Percentiles rank a stretch among this genome's conserved stretches.
Conservation (phyloP, 2,888 invertebrate species). For the Xylocampa areola region DNA sequence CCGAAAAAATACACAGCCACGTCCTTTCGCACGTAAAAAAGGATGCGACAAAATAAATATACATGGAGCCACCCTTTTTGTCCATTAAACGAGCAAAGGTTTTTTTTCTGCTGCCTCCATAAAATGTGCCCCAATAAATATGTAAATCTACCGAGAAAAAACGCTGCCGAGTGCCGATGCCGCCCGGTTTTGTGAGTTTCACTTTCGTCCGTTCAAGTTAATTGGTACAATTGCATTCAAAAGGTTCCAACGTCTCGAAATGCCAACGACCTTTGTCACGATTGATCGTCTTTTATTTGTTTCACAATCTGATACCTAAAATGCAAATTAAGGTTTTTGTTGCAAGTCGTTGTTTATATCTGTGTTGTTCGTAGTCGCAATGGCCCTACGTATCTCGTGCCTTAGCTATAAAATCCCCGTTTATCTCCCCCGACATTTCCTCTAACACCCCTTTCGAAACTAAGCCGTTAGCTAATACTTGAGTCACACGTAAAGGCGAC, state of each 20-base stretch:
- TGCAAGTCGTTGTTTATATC: conserved; percentile 42
- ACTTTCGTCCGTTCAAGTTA: conserved; percentile 84
- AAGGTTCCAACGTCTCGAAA: conserved; percentile 65
- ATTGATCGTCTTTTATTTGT: conserved; percentile 59
- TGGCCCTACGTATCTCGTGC: conserved; percentile 46
- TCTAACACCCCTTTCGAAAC: conserved; percentile 61
- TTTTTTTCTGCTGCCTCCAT: conserved; percentile 85
- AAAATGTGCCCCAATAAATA: conserved; percentile 90
- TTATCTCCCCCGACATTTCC: conserved; percentile 65
- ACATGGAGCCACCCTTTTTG: conserved; percentile 89
- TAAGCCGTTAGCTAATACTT: conserved; percentile 60
- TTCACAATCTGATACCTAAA: conserved; percentile 60
- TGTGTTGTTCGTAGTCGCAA: conserved; percentile 10
- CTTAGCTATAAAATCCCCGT: conserved; percentile 54
- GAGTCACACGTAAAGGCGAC: conserved; percentile 56
- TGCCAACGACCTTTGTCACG: conserved; percentile 78
- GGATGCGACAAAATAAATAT: conserved; percentile 90
- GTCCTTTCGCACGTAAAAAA: conserved; percentile 88
- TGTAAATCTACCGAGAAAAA: conserved; percentile 87
- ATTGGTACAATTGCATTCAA: conserved; percentile 84
- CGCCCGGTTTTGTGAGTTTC: conserved; percentile 82
- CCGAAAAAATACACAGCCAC: conserved; percentile 84
- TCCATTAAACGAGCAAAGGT: conserved; percentile 87
- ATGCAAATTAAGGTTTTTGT: conserved; percentile 64
- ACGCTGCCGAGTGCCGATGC: conserved; percentile 69